Base-by-base conservation (phyloP, 2,888 invertebrate genomes). In the Fragum whitleyi region DNA sequence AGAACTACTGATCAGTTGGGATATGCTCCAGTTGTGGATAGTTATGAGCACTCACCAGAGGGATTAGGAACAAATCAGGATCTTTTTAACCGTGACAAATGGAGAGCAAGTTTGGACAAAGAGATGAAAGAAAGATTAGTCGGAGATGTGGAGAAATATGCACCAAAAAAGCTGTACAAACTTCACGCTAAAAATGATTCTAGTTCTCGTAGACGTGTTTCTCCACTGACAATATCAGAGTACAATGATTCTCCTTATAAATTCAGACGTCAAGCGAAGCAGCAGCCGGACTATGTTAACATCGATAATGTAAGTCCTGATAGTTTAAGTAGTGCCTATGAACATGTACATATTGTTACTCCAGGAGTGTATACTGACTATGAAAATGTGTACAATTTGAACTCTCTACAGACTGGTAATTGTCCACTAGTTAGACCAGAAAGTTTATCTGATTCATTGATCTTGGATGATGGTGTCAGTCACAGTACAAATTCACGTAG, bases 191-290 rank as follows among this genome's bases (percentile, higher is more conserved):
- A 84, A 53, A 80, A 59, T 75, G 79, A 42, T 47, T 47, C 42
- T 2, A 28, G 59, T 3, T 23, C 29, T 16, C 79, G 81, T 47
- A 81, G 79, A n/a, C 57, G 62, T 16, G 7, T 59, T 59, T 75
- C 78, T 1, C 81, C 81, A n/a, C 55, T 82, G 21, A 72, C 74
- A 14, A 68, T 87, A 19, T 61, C 77, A 19, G 80, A 83, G 28
- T 85, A 85, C 53, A 74, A 78, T 36, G 83, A 87, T 53, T 87
- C 87, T 21, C 87, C 87, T 16, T 87, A 87, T 47, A 87, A 87
- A 77, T 87, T 86, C 39, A 53, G 87, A 53, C 81, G 79, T 53
- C 68, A 77, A 51, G 42, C 29, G 28, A 23, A 42, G 21, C 42
- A 21, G 5, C n/a, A 57, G 11, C 11, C 36, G 23, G 76, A 78